Conservation (phyloP, 2,888 invertebrate species). For the Mythimna albipuncta region DNA sequence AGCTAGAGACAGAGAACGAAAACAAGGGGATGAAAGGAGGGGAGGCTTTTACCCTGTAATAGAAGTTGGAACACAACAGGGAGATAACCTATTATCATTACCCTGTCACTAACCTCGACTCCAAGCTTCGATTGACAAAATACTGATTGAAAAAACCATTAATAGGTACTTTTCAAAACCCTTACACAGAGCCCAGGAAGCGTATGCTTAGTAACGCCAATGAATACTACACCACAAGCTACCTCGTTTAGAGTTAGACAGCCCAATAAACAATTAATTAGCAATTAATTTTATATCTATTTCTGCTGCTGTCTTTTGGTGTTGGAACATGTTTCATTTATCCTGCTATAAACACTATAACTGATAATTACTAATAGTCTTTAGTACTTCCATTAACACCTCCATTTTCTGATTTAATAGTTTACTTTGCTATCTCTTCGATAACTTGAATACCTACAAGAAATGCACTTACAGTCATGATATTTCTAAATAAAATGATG, state of each 20-base stretch:
- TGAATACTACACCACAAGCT: not conserved
- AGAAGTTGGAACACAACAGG: too few species aligned
- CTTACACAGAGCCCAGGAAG: too few species aligned
- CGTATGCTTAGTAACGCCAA: too few species aligned
- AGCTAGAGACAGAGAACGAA: too few species aligned
- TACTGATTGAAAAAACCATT: not conserved
- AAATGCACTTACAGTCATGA: not conserved
- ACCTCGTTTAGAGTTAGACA: not conserved
- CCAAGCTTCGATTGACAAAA: not conserved
- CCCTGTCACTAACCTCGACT: not conserved
- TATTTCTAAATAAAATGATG: constrained; percentile 1
- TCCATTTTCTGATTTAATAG: constrained; percentile 20
- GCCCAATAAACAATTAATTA: not conserved
- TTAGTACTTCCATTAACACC: constrained; percentile 13
- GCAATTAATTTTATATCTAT: not conserved
- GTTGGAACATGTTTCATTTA: not conserved
- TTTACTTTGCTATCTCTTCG: not conserved
- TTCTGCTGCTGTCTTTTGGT: not conserved
- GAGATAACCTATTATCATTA: not conserved
- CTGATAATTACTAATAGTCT: constrained; percentile 10
- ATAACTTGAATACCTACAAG: constrained; percentile 13
- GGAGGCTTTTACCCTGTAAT: too few species aligned
- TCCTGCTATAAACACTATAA: not conserved
- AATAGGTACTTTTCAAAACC: not conserved
- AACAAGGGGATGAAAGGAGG: too few species aligned